These are phyloP conservation scores for Astropecten irregularis DNA, from an alignment of 53 echinoderm and acorn worm genomes.

Conservation along the genomic window DNA sequence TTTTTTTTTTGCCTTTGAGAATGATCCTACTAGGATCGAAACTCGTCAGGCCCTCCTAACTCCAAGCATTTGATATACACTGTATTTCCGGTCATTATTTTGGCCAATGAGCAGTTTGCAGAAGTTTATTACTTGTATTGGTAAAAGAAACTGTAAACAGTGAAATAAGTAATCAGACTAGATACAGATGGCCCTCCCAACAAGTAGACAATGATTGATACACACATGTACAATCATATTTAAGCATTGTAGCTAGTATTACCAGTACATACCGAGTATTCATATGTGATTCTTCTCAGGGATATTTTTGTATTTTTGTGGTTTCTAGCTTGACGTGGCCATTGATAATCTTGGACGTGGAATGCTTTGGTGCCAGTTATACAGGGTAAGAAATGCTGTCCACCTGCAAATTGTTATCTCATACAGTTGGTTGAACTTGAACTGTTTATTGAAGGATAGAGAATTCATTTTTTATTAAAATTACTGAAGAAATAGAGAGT, in stretches of 20 bases:
- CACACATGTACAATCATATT: neutral
- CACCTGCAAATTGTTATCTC: no score
- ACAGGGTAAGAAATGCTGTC: conserved; percentile 70
- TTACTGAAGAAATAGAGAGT: no score
- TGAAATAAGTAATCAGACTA: neutral
- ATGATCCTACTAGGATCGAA: no score
- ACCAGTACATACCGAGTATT: no score
- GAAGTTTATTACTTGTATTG: neutral
- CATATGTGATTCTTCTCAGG: neutral
- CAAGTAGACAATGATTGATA: neutral
- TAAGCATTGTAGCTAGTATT: neutral
- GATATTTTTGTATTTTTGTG: neutral
- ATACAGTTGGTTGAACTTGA: no score
- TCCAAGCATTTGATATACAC: no score
- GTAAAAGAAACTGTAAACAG: neutral
- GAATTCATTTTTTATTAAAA: no score
- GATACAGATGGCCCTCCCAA: neutral
- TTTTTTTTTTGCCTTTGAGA: no score
- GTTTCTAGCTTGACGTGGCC: conserved; percentile 90
- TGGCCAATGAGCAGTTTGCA: no score
- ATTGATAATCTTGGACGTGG: conserved; percentile 86
- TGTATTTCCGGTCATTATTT: no score
- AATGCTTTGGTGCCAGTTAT: conserved; percentile 85
- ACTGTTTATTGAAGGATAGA: no score
- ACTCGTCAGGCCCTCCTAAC: no score